Conservation (phyloP, 2,888 invertebrate species). For the Lasioglossum pauxillum region DNA sequence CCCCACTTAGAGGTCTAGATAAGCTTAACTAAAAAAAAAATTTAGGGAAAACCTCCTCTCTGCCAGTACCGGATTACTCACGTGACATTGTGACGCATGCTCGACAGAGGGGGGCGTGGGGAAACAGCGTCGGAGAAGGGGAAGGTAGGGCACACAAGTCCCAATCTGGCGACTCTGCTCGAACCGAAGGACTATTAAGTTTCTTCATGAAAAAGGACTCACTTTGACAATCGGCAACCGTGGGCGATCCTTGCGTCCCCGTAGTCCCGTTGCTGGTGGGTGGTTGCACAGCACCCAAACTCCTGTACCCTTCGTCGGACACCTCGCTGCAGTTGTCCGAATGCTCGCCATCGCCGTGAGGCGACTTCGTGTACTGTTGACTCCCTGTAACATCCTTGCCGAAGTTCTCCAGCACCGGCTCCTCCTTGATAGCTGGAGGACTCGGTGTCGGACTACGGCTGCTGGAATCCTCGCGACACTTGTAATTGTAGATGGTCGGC, state of each 20-base stretch:
- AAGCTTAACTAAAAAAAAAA: no score
- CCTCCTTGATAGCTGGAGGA: slow-evolving; percentile 72
- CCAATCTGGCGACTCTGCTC: no score
- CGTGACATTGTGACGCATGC: no score
- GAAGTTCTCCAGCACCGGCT: slow-evolving; percentile 72
- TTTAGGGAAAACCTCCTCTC: no score
- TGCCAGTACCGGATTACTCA: no score
- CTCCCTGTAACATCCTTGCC: slow-evolving; percentile 71
- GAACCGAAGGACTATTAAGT: neutral
- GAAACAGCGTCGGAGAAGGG: no score
- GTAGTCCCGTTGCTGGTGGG: slow-evolving; percentile 83
- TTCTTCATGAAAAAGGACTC: slow-evolving; percentile 58
- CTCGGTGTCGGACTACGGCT: slow-evolving; percentile 79
- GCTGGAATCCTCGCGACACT: slow-evolving; percentile 79
- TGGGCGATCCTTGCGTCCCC: slow-evolving; percentile 76
- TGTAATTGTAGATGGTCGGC: slow-evolving; percentile 81
- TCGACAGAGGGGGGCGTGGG: no score
- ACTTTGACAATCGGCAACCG: slow-evolving; percentile 81
- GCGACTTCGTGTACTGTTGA: slow-evolving; percentile 74
- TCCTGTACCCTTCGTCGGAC: slow-evolving; percentile 94
- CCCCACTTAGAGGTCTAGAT: no score
- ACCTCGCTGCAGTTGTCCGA: slow-evolving; percentile 93
- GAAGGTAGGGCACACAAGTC: no score
- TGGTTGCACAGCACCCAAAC: slow-evolving; percentile 89
- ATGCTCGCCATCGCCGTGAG: slow-evolving; percentile 80